These are phyloP conservation scores for Zalophus californianus DNA, from an alignment of 2,797 vertebrate genomes.

Conservation along the genomic window DNA sequence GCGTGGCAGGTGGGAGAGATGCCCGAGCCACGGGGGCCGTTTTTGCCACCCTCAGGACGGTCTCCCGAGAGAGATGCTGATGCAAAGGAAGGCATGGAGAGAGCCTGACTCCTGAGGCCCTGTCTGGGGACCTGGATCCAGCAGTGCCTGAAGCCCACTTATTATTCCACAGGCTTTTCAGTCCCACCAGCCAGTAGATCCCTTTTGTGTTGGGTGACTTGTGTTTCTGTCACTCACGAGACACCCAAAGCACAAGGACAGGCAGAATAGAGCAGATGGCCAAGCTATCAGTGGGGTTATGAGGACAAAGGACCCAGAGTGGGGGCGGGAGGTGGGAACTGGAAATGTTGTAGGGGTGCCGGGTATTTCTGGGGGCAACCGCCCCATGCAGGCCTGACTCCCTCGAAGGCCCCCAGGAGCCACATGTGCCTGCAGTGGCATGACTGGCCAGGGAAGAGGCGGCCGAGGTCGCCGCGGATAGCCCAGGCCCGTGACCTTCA, in stretches of 20 bases:
- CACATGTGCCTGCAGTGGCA: background rate
- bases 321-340: background rate
- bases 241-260: background rate
- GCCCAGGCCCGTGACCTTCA: background rate
- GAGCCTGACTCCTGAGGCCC: background rate
- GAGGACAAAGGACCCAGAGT: background rate
- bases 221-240: fast-evolving
- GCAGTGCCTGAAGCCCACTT: background rate
- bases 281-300: background rate
- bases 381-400: fast-evolving
- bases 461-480: background rate
- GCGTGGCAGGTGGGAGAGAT: background rate
- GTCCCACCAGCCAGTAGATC: background rate
- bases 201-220: background rate
- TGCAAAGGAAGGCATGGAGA: fast-evolving
- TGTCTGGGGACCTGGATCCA: background rate
- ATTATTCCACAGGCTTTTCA: background rate
- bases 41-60: background rate
- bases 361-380: background rate
- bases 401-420: background rate
- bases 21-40: background rate
- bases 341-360: fast-evolving
- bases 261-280: fast-evolving
- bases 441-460: background rate
- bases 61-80: background rate